Conservation (phyloP, 2,113 vertebrate species). For the Eudyptes chrysolophus region DNA sequence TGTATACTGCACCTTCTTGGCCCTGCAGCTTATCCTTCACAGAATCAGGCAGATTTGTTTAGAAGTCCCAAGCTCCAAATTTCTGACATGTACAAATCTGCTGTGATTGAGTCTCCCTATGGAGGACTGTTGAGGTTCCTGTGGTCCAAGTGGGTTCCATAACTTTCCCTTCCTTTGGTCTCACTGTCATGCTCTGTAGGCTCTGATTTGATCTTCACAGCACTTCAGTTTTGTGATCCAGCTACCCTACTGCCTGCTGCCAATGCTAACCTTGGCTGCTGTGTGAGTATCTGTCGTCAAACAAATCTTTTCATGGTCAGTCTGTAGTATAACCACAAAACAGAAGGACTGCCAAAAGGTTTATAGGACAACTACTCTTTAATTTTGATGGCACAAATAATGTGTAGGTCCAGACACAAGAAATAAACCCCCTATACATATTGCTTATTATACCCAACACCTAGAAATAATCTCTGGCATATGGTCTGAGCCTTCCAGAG, state of each 20-base stretch:
- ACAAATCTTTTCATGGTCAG: background rate
- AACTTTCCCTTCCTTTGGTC: background rate
- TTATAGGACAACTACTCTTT: background rate
- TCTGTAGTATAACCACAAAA: background rate
- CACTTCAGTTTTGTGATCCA: background rate
- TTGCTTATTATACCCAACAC: background rate
- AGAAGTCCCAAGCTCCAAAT: background rate
- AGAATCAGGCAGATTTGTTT: background rate
- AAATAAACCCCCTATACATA: background rate
- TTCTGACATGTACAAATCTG: background rate
- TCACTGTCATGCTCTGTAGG: background rate
- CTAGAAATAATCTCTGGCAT: background rate
- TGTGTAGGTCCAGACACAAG: background rate
- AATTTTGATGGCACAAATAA: background rate
- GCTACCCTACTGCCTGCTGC: background rate
- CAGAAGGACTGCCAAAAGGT: background rate
- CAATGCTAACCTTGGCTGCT: background rate
- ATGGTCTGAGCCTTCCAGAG: background rate
- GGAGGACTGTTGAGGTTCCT: background rate
- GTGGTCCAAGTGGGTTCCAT: background rate
- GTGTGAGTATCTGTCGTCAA: background rate
- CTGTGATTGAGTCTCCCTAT: background rate
- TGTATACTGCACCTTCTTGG: background rate
- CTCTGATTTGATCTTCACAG: background rate
- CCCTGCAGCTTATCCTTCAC: background rate